These are phyloP conservation scores for Macrobrachium rosenbergii DNA, from an alignment of 1,140 invertebrate species.

Conservation along the genomic window DNA sequence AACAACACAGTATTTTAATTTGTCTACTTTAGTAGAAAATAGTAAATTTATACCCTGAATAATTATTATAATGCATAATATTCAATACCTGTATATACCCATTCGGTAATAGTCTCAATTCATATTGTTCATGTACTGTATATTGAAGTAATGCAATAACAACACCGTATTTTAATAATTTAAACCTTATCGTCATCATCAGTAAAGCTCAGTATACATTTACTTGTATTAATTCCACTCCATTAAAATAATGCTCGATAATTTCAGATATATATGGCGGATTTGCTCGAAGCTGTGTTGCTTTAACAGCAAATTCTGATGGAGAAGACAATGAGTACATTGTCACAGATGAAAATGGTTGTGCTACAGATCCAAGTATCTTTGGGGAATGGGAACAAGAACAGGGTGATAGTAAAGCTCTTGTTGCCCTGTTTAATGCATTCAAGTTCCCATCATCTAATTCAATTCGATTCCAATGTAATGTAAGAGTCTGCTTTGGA, in stretches of 20 bases:
- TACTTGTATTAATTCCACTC: background rate
- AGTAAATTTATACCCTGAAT: background rate
- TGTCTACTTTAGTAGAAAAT: no score
- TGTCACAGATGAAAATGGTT: conserved; percentile 94
- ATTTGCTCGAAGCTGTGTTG: conserved; percentile 91
- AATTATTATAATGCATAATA: background rate
- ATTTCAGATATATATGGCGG: conserved; percentile 89
- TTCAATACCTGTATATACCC: no score
- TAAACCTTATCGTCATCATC: no score
- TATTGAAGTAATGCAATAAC: no score
- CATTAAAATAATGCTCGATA: background rate
- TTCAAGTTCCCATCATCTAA: conserved; percentile 97
- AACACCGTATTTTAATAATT: no score
- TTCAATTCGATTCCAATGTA: conserved; percentile 95
- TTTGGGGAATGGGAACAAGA: conserved; percentile 94
- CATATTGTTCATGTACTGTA: no score
- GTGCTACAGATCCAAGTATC: conserved; percentile 91
- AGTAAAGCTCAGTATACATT: background rate
- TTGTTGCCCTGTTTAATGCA: conserved; percentile 91
- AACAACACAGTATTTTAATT: no score
- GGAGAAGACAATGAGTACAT: conserved; percentile 91
- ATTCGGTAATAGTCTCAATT: no score
- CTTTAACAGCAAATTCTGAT: conserved; percentile 89
- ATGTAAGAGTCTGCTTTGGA: conserved; percentile 94
- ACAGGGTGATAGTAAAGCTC: conserved; percentile 80